Conservation (phyloP, 53 echinoderm and acorn worm species). For the Echinometra lucunter region DNA sequence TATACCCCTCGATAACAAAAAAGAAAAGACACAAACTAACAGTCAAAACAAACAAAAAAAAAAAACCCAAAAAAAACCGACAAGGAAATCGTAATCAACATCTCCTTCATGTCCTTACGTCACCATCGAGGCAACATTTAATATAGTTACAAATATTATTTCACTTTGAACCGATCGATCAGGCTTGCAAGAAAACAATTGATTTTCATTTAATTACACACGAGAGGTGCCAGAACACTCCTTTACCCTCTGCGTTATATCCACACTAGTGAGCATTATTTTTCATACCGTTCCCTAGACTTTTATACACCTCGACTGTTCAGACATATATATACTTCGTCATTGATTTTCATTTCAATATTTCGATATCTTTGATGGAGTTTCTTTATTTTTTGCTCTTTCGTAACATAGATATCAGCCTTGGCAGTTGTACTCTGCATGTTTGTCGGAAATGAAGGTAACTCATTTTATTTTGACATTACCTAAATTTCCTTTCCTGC, state of each 20-base stretch:
- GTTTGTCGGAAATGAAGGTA: background rate
- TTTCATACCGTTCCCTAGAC: background rate
- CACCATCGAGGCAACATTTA: background rate
- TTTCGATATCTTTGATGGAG: background rate
- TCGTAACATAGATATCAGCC: background rate
- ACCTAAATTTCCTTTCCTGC: no score
- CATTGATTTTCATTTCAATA: conserved; percentile 5
- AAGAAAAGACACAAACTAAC: no score
- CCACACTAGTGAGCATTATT: background rate
- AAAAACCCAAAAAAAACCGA: no score
- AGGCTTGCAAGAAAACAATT: background rate
- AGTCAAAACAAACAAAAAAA: no score
- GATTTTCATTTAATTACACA: background rate
- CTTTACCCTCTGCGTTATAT: background rate
- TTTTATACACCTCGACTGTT: background rate
- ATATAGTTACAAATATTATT: background rate
- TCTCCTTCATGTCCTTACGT: background rate
- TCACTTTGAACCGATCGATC: background rate
- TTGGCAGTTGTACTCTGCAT: background rate
- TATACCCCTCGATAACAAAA: no score
- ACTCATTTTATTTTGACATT: no score
- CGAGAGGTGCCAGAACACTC: background rate
- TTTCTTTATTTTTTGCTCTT: background rate
- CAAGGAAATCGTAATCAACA: no score
- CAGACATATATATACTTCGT: background rate